phyloP scores from a whole-genome alignment of 35 echinoderm and acorn worm genomes.

The Eucidaris tribuloides region DNA sequence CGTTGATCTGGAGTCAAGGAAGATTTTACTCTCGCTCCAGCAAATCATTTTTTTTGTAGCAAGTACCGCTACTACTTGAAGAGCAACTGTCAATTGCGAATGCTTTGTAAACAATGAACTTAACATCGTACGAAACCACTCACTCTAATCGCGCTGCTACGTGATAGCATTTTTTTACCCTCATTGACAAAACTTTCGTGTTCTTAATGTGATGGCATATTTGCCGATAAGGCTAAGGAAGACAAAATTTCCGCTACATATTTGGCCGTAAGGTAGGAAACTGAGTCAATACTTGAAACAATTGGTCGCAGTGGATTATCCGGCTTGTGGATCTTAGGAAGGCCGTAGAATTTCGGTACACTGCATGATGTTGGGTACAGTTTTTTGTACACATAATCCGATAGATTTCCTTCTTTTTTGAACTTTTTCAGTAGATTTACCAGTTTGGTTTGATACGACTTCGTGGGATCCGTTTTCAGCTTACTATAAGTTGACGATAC shows the following conservation, averaged over 20 bases:
- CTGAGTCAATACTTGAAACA: conserved; percentile 3
- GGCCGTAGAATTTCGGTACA: conserved; percentile 32
- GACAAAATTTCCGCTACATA: conserved; percentile 19
- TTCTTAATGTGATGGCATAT: too few relatives aligned
- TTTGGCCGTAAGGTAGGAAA: conserved; percentile 13
- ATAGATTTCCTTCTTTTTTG: neutral
- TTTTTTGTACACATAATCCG: neutral
- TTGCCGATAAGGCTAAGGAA: conserved; percentile 4
- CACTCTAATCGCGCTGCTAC: too few relatives aligned
- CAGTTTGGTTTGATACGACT: neutral
- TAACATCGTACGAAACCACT: too few relatives aligned
- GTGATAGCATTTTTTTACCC: too few relatives aligned
- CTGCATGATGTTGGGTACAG: neutral
- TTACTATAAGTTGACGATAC: neutral
- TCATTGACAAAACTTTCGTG: too few relatives aligned
- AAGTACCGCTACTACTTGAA: too few relatives aligned
- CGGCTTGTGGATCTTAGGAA: conserved; percentile 28
- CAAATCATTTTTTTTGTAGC: too few relatives aligned
- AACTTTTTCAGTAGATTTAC: neutral
- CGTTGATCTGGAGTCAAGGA: too few relatives aligned
- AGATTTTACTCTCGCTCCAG: too few relatives aligned
- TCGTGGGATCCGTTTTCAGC: conserved; percentile 25
- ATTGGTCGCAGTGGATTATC: conserved; percentile 10
- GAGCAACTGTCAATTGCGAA: too few relatives aligned
- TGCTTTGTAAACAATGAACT: too few relatives aligned